phyloP scores from a whole-genome alignment of 2,888 invertebrate genomes.

The Sclerodermus sp. region DNA sequence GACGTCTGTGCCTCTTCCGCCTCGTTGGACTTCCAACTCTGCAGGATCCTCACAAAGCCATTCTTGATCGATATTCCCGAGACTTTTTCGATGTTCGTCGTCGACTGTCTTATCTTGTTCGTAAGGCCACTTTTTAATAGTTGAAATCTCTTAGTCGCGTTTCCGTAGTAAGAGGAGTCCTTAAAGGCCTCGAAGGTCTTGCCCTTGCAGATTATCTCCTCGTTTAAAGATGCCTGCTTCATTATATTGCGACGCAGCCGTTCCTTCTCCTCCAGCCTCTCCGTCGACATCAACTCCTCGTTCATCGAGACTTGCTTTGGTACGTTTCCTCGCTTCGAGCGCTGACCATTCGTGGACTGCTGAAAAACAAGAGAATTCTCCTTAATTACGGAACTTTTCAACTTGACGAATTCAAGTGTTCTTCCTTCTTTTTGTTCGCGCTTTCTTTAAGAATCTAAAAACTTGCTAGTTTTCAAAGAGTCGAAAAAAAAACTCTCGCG shows the following conservation, averaged over 20 bases:
- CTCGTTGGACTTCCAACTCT: conserved; percentile 58
- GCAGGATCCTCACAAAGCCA: conserved; percentile 81
- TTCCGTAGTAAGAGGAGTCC: conserved; percentile 74
- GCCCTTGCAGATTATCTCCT: conserved; percentile 76
- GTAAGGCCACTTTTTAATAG: conserved; percentile 79
- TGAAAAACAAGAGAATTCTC: background rate
- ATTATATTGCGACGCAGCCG: conserved; percentile 79
- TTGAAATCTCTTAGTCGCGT: conserved; percentile 72
- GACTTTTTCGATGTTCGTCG: conserved; percentile 81
- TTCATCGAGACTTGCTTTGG: conserved; percentile 85
- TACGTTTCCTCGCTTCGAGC: conserved; percentile 61
- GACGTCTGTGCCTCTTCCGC: conserved; percentile 38
- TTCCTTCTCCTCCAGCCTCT: conserved; percentile 81
- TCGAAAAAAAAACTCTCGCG: background rate
- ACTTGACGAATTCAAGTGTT: too few species aligned
- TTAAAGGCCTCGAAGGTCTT: conserved; percentile 71
- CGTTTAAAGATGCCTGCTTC: conserved; percentile 86
- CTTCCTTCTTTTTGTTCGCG: too few species aligned
- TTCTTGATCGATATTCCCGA: conserved; percentile 70
- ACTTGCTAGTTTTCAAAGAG: too few species aligned
- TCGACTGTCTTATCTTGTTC: conserved; percentile 80
- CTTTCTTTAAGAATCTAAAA: too few species aligned
- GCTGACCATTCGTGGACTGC: background rate
- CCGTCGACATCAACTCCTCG: conserved; percentile 87
- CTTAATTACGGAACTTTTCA: too few species aligned